phyloP scores from a whole-genome alignment of 2,113 vertebrate species.

The Prietella phreatophila region DNA sequence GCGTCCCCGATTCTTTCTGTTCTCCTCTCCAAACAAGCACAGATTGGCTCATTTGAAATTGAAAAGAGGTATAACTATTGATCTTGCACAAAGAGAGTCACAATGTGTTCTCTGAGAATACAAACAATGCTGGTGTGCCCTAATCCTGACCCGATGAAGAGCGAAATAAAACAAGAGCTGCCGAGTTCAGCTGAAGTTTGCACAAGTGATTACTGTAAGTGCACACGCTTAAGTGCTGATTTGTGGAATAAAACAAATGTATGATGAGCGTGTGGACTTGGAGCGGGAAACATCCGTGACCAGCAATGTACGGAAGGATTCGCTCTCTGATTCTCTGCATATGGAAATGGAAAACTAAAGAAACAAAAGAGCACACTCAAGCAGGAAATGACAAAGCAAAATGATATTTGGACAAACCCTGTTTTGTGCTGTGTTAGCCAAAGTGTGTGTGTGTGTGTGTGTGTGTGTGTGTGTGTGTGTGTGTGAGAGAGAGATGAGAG shows the following conservation, averaged over 20 bases:
- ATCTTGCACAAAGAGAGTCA: conserved; percentile 46
- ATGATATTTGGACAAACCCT: conserved; percentile 17
- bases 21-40: conserved; percentile 36
- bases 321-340: neutral
- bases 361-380: neutral
- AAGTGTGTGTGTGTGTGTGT: conserved; percentile 30
- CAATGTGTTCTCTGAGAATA: conserved; percentile 38
- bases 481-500: conserved; percentile 30
- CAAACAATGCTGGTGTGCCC: conserved; percentile 44
- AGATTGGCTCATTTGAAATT: conserved; percentile 45
- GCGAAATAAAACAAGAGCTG: neutral
- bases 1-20: conserved; percentile 38
- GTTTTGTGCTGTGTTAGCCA: conserved; percentile 3
- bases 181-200: conserved; percentile 22
- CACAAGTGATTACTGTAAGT: neutral
- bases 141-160: conserved; percentile 35
- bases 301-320: neutral
- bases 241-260: conserved; percentile 5
- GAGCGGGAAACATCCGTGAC: neutral
- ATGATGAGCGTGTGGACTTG: neutral
- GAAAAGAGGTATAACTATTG: conserved; percentile 50
- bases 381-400: conserved; percentile 34
- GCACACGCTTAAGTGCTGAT: neutral
- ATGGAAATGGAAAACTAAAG: neutral
- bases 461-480: conserved; percentile 28